Conservation (phyloP, 1,140 invertebrate genomes). For the Eumaeus atala region DNA sequence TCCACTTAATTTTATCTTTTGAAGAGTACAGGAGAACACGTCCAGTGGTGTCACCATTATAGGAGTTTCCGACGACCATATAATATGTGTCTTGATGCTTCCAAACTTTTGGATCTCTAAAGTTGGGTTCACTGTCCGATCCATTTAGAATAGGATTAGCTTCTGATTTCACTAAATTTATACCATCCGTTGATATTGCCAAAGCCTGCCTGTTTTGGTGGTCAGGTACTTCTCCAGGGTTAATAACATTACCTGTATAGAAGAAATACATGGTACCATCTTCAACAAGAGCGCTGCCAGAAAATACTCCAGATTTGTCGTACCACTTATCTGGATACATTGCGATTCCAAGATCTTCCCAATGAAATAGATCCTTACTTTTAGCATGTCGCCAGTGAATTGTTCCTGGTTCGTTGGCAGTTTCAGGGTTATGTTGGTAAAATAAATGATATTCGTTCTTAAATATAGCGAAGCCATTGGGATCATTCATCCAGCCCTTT, state of each 20-base stretch:
- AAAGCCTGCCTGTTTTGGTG: not conserved
- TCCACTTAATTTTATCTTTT: constrained; percentile 10
- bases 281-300: constrained; percentile 6
- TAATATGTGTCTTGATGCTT: constrained; percentile 8
- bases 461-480: not conserved
- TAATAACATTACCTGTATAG: constrained; percentile 7
- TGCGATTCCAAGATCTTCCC: not conserved
- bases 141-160: not conserved
- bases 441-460: constrained; percentile 8
- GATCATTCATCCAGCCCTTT: constrained; percentile 2
- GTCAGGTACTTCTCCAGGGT: not conserved
- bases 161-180: not conserved
- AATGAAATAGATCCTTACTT: constrained; percentile 6
- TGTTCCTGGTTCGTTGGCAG: not conserved
- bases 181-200: not conserved
- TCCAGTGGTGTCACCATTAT: not conserved
- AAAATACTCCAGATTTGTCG: constrained; percentile 7
- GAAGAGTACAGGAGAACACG: constrained; percentile 1
- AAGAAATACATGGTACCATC: not conserved
- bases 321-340: constrained; percentile 7
- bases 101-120: constrained; percentile 8
- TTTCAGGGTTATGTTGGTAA: constrained; percentile 1
- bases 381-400: not conserved
- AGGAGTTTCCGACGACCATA: constrained; percentile 7
- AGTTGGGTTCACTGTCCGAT: not conserved